A percentile compares a stretch with the other conserved stretches of the same genome.
These are phyloP conservation scores for Alcis repandata DNA, from an alignment of 2,888 invertebrate species.

Conservation along the genomic window DNA sequence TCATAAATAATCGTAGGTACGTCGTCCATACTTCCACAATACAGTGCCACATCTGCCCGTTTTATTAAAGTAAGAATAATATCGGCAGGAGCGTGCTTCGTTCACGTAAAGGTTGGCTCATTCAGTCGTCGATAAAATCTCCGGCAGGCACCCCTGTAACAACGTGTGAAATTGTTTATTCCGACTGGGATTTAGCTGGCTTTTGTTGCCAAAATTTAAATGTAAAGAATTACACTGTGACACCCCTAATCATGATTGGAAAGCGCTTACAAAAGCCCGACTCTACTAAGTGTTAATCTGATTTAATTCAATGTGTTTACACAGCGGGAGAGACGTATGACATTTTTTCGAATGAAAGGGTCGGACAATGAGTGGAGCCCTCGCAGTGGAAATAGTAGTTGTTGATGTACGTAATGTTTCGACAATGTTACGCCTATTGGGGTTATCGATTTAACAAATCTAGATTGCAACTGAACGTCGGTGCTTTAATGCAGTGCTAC, in stretches of 20 bases:
- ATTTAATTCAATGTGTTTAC: slow-evolving; percentile 81
- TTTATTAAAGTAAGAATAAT: slow-evolving; percentile 48
- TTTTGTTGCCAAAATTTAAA: slow-evolving; percentile 75
- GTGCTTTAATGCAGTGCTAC: no score
- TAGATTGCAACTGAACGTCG: not conserved
- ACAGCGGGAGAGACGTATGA: slow-evolving; percentile 73
- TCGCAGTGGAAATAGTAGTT: slow-evolving; percentile 42
- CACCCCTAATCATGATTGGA: slow-evolving; percentile 83
- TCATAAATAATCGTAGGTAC: not conserved
- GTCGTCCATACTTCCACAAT: not conserved
- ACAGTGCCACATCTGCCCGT: slow-evolving; percentile 37
- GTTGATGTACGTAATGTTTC: slow-evolving; percentile 59
- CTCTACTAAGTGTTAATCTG: slow-evolving; percentile 84
- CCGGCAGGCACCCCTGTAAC: slow-evolving; percentile 58
- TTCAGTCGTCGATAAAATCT: slow-evolving; percentile 70
- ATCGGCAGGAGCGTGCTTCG: slow-evolving; percentile 43
- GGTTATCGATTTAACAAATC: slow-evolving; percentile 36
- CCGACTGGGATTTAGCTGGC: slow-evolving; percentile 69
- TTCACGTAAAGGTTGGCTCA: slow-evolving; percentile 57
- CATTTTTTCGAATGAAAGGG: slow-evolving; percentile 68
- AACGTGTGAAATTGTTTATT: slow-evolving; percentile 79
- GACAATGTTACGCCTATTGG: slow-evolving; percentile 42
- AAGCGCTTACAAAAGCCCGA: slow-evolving; percentile 73
- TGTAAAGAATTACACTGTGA: slow-evolving; percentile 80
- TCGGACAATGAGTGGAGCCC: slow-evolving; percentile 46